Conservation (phyloP, 2,113 vertebrate genomes). For the Equus przewalskii region DNA sequence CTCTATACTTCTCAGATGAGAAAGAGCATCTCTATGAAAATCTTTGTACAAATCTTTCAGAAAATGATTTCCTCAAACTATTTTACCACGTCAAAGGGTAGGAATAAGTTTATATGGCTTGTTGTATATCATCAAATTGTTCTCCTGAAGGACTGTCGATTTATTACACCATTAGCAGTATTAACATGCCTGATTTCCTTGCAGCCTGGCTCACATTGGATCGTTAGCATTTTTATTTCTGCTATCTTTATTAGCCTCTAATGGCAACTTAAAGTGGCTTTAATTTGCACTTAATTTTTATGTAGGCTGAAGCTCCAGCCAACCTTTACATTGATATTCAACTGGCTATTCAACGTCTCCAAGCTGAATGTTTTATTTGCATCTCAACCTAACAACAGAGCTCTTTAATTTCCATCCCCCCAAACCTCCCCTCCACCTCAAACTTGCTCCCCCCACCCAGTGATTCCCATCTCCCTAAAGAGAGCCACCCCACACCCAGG, state of each 20-base stretch:
- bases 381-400: not conserved
- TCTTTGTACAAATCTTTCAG: not conserved
- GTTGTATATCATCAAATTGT: not conserved
- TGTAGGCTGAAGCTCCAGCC: not conserved
- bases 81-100: not conserved
- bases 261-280: constrained; percentile 25
- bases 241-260: constrained; percentile 42
- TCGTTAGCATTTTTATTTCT: constrained; percentile 30
- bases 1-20: not conserved
- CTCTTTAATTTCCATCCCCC: not conserved
- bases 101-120: not conserved
- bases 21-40: constrained; percentile 2
- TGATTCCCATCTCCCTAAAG: not conserved
- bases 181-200: not conserved
- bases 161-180: not conserved
- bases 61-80: constrained; percentile 42
- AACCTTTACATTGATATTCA: constrained; percentile 28
- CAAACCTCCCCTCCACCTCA: not conserved
- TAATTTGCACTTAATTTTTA: constrained; percentile 58
- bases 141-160: constrained; percentile 25
- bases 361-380: not conserved
- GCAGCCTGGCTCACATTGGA: not conserved
- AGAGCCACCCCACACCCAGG: not conserved
- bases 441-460: not conserved
- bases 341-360: not conserved